Conservation (phyloP, 2,888 invertebrate species). For the Drosophila parthenogenetica region DNA sequence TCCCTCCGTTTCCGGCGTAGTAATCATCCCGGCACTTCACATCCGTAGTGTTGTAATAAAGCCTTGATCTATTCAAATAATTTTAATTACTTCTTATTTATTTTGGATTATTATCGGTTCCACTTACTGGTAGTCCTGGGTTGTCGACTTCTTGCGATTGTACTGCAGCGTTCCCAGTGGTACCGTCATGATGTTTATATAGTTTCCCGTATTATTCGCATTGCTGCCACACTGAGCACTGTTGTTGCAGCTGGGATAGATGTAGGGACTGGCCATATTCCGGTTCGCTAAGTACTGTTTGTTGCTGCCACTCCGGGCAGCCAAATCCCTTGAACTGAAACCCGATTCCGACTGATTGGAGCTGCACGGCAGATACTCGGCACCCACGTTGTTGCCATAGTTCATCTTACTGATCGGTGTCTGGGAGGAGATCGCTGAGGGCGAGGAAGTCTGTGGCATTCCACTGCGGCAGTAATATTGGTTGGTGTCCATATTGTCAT, state of each 20-base stretch:
- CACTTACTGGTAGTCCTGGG: conserved; percentile 85
- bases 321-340: conserved; percentile 60
- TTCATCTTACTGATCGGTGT: conserved; percentile 66
- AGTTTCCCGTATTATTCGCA: conserved; percentile 74
- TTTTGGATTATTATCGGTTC: too few relatives aligned
- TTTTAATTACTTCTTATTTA: background rate
- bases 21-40: conserved; percentile 84
- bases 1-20: conserved; percentile 74
- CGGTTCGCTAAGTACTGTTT: conserved; percentile 56
- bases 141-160: conserved; percentile 84
- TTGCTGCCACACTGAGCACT: conserved; percentile 61
- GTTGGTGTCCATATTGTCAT: conserved; percentile 81
- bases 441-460: conserved; percentile 64
- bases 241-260: conserved; percentile 58
- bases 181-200: conserved; percentile 84
- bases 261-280: conserved; percentile 51
- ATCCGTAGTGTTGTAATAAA: conserved; percentile 83
- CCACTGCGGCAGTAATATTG: conserved; percentile 82
- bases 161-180: conserved; percentile 84
- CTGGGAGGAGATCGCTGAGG: conserved; percentile 70
- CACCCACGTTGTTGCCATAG: conserved; percentile 51
- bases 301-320: conserved; percentile 57
- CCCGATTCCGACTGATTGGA: conserved; percentile 52
- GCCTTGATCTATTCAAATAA: conserved; percentile 75
- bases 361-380: conserved; percentile 67